A percentile compares a stretch with the other conserved stretches of the same genome.
phyloP scores from a whole-genome alignment of 2,797 vertebrate genomes.

The Nyctalus aviator region DNA sequence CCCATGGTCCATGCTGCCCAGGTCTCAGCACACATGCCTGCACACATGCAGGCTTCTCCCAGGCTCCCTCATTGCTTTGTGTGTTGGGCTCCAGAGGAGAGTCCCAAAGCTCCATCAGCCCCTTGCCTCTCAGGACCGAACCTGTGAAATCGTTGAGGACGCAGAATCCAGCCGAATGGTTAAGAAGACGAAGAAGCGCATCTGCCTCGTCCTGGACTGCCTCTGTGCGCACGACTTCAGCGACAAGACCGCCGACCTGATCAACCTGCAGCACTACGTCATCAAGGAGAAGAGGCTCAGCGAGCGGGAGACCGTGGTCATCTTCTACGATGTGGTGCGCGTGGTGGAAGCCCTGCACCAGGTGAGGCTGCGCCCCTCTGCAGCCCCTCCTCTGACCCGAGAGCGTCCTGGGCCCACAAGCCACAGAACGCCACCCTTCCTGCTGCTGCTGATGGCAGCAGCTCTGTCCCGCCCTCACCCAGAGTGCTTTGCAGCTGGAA shows the following conservation, averaged over 20 bases:
- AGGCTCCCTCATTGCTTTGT: background rate
- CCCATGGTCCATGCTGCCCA: background rate
- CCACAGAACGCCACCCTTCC: background rate
- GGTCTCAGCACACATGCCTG: background rate
- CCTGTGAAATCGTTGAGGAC: slow-evolving; percentile 96
- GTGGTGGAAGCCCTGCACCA: slow-evolving; percentile 99
- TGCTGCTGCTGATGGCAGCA: background rate
- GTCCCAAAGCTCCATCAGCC: background rate
- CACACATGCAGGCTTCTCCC: background rate
- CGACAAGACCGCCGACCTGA: slow-evolving; percentile 98
- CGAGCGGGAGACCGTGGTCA: slow-evolving; percentile 97
- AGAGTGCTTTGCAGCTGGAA: background rate
- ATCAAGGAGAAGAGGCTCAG: slow-evolving; percentile 99
- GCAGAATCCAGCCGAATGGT: slow-evolving; percentile 93
- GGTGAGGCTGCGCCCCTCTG: slow-evolving; percentile 85
- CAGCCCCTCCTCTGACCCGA: accelerated
- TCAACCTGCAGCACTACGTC: slow-evolving; percentile 99
- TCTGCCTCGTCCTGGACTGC: slow-evolving; percentile 99
- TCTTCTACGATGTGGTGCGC: slow-evolving; percentile 99
- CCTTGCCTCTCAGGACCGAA: slow-evolving; percentile 91
- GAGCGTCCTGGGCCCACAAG: background rate
- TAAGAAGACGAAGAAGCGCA: slow-evolving; percentile 97
- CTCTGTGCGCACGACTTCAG: slow-evolving; percentile 98
- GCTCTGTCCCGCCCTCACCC: background rate
- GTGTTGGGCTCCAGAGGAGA: background rate